Percentiles rank a stretch among this genome's conserved stretches.
phyloP scores from a whole-genome alignment of 2,113 vertebrate species.

The Sardina pilchardus region DNA sequence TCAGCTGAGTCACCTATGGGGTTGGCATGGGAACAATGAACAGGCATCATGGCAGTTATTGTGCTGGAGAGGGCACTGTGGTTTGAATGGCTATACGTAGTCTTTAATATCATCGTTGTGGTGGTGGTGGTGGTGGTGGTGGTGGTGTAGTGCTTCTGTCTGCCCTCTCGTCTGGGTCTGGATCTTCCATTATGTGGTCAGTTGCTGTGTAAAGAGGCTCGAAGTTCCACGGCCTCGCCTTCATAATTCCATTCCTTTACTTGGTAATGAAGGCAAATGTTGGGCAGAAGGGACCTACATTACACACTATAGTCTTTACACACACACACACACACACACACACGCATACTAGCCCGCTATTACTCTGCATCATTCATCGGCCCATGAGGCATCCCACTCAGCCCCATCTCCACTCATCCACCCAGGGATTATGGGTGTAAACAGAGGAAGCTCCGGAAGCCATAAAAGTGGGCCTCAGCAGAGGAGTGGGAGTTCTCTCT shows the following conservation, averaged over 20 bases:
- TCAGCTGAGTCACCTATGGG: neutral
- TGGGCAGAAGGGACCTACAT: constrained; percentile 21
- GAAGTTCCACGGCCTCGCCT: neutral
- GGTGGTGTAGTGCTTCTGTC: neutral
- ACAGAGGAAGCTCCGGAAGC: constrained; percentile 32
- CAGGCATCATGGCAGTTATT: neutral
- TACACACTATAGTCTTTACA: neutral
- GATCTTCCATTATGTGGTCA: neutral
- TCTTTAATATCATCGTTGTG: neutral
- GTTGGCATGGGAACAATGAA: neutral
- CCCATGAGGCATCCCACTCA: constrained; percentile 3
- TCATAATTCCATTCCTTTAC: constrained; percentile 29
- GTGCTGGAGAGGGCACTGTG: neutral
- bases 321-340: neutral
- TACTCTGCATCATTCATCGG: neutral
- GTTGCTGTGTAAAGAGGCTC: neutral
- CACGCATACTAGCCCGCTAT: neutral
- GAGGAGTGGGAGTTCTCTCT: neutral
- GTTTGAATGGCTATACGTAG: neutral
- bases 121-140: neutral
- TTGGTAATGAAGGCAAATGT: constrained; percentile 28
- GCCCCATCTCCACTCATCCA: no score
- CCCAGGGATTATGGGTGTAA: constrained; percentile 45
- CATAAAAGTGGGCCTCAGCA: constrained; percentile 30
- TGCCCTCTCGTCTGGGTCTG: neutral